phyloP scores from a whole-genome alignment of 2,797 vertebrate species.

The Mus minutoides region DNA sequence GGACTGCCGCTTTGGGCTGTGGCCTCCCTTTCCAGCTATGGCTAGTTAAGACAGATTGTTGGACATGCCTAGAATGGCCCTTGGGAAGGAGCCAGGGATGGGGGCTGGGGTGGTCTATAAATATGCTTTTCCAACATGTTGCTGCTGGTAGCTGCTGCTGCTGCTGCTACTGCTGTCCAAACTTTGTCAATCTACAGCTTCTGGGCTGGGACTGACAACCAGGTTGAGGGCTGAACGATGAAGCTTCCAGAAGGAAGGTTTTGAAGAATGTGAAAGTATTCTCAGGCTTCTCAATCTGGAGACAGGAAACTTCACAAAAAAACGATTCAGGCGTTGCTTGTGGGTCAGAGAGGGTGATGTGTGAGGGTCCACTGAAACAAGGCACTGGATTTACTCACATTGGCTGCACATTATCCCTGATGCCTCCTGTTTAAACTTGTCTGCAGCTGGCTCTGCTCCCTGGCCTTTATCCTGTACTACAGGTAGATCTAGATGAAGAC shows the following conservation, averaged over 20 bases:
- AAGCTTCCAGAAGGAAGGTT: background rate
- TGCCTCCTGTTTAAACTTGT: background rate
- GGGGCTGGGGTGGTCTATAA: background rate
- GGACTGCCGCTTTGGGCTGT: background rate
- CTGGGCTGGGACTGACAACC: background rate
- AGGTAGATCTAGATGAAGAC: background rate
- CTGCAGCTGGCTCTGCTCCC: background rate
- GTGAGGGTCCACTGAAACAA: background rate
- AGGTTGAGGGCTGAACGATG: background rate
- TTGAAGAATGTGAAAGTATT: background rate
- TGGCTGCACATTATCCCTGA: background rate
- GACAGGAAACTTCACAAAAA: background rate
- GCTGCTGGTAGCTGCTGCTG: background rate
- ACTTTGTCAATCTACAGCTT: background rate
- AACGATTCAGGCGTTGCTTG: background rate
- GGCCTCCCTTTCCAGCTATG: too few species aligned
- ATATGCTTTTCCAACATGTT: background rate
- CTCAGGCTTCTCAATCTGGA: background rate
- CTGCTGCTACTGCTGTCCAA: background rate
- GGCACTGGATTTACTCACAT: background rate
- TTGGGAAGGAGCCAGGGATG: background rate
- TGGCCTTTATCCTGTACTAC: background rate
- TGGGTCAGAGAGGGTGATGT: background rate
- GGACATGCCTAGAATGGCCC: background rate
- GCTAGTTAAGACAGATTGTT: background rate